Base-by-base conservation (phyloP, 2,797 vertebrate genomes). In the Pygocentrus nattereri region DNA sequence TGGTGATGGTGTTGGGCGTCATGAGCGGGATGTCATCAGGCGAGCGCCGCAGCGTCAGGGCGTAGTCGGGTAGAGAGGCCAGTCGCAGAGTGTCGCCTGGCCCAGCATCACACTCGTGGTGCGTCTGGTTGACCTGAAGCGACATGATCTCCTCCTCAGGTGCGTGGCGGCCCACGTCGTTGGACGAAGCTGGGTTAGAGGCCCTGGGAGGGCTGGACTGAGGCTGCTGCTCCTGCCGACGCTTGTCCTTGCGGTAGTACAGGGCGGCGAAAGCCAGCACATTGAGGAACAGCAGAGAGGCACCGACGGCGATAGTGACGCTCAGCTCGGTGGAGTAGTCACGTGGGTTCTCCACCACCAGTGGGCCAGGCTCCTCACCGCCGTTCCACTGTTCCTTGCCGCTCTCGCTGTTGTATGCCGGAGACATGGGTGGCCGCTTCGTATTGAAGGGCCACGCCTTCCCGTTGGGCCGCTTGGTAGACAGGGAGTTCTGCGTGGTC, bases 251-350 rank as follows among this genome's bases (percentile, higher is more conserved):
- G 84, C 98, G 97, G 91, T 99, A 99, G 91, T 99, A 99, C 78
- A 99, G 96, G 7, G 98, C 98, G 0, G 98, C 98, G 0, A 99
- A 99, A 34, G 98, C 98, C 88, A 99, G 91, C 41, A 99, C 97
- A 0, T 99, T 99, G 89, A 99, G 98, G 90, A 99, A 99, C 50
- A 99, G 94, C 62, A 99, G 94, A 2, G 98, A 99, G 84, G 98
- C 98, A 0, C 98, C 98, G 74, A 99, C 98, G 0, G 98, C 98
- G 0, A 99, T 99, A 86, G 98, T 99, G 89, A 99, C 98, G 0
- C 98, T 99, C 85, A 99, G 95, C 95, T 99, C 98, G 0, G 98
- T 99, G 87, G 98, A 99, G 88, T 99, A 99, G 92, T 99, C 98
- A 0, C 98, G 95, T 0, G 97, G 97, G 87, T 98, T 98, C 91